phyloP scores from a whole-genome alignment of 2,113 vertebrate genomes.

The Vireo altiloquus region DNA sequence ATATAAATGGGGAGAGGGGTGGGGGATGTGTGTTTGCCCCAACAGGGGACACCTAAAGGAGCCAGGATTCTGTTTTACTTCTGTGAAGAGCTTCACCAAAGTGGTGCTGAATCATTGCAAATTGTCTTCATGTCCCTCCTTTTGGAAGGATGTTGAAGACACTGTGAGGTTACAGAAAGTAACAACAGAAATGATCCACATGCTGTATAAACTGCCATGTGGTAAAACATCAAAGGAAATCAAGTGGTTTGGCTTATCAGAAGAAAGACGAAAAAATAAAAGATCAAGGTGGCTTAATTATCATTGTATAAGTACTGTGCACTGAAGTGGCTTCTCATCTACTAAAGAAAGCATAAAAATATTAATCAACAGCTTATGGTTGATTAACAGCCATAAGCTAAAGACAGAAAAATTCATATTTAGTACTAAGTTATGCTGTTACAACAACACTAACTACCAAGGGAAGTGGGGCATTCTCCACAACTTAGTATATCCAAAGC shows the following conservation, averaged over 20 bases:
- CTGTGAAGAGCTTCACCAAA: neutral
- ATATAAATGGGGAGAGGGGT: neutral
- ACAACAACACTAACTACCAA: neutral
- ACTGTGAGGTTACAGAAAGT: neutral
- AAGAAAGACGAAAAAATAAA: neutral
- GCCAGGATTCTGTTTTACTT: neutral
- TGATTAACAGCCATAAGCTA: neutral
- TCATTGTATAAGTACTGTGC: neutral
- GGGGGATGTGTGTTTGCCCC: rapidly evolving
- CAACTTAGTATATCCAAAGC: neutral
- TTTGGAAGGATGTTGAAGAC: neutral
- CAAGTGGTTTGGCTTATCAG: neutral
- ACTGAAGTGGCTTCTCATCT: neutral
- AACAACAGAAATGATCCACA: neutral
- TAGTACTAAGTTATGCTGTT: neutral
- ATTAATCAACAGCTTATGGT: too few species aligned
- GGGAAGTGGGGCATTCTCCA: neutral
- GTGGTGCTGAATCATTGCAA: neutral
- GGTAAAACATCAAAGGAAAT: neutral
- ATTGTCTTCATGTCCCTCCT: neutral
- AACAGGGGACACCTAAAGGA: neutral
- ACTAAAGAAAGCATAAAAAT: neutral
- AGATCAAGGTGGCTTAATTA: neutral
- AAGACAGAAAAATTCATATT: neutral
- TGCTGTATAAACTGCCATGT: neutral